Conservation (phyloP, 2,888 invertebrate genomes). For the Argynnis bischoffii region DNA sequence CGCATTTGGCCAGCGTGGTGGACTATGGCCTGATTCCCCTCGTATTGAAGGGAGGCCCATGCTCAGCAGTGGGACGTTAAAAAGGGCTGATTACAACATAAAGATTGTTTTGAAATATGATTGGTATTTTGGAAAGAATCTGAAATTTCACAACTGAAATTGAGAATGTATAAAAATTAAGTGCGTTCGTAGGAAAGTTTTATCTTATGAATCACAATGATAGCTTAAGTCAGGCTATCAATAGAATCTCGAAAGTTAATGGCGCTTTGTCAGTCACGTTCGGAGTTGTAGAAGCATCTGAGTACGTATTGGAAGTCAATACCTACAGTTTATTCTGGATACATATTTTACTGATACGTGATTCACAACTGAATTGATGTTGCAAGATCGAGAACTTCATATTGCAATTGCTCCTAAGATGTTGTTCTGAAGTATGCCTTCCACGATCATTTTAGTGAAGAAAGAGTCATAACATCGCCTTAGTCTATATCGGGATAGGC, state of each 20-base stretch:
- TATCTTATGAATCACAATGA: not conserved
- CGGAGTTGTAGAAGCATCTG: conserved; percentile 26
- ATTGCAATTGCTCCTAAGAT: conserved; percentile 19
- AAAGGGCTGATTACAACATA: no score
- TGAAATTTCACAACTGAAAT: no score
- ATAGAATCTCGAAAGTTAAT: conserved; percentile 15
- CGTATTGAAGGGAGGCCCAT: no score
- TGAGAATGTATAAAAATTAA: not conserved
- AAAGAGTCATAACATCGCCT: no score
- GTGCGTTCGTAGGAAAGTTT: conserved; percentile 1
- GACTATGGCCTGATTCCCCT: no score
- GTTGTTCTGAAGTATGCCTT: not conserved
- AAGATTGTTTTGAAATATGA: no score
- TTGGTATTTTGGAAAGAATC: no score
- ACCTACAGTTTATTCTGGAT: conserved; percentile 28
- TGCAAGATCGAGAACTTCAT: conserved; percentile 14
- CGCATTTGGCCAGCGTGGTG: no score
- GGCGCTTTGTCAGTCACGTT: conserved; percentile 31
- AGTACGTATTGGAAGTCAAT: conserved; percentile 23
- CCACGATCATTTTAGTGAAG: no score
- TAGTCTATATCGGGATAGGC: no score
- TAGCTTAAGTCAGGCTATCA: not conserved
- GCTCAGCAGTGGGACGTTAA: no score
- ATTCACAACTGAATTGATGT: conserved; percentile 26
- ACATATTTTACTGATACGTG: conserved; percentile 31